These are phyloP conservation scores for Calliopum simillimum DNA, from an alignment of 2,888 invertebrate species.

Conservation along the genomic window DNA sequence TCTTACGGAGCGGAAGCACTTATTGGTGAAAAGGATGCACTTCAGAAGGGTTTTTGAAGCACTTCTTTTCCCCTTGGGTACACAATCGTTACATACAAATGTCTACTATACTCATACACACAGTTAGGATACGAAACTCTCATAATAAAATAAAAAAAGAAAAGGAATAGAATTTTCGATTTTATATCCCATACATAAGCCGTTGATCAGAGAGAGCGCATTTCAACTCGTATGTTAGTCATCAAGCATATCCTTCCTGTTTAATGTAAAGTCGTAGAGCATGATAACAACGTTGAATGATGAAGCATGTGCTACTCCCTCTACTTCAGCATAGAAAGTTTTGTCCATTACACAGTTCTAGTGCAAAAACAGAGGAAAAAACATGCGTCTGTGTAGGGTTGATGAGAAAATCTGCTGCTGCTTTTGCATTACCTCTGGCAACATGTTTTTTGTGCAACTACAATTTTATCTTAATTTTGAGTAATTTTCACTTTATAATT, in stretches of 20 bases:
- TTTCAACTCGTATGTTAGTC: background rate
- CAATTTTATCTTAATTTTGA: slow-evolving; percentile 58
- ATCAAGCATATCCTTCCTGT: slow-evolving; percentile 19
- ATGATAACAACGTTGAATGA: background rate
- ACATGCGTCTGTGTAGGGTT: no score
- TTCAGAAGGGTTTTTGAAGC: no score
- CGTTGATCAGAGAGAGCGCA: background rate
- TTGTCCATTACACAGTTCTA: no score
- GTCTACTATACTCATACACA: no score
- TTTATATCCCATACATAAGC: slow-evolving; percentile 16
- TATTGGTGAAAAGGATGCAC: no score
- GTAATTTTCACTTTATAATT: slow-evolving; percentile 65
- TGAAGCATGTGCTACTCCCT: background rate
- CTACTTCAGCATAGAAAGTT: background rate
- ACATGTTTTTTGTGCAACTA: slow-evolving; percentile 43
- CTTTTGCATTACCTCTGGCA: no score
- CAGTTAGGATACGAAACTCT: no score
- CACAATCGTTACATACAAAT: no score
- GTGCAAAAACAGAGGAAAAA: no score
- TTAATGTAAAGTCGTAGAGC: background rate
- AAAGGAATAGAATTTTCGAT: slow-evolving; percentile 24
- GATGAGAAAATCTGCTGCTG: no score
- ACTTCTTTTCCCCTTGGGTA: no score
- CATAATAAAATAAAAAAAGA: slow-evolving; percentile 5
- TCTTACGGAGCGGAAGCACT: no score